Conservation (phyloP, 2,797 vertebrate genomes). For the Characodon lateralis region DNA sequence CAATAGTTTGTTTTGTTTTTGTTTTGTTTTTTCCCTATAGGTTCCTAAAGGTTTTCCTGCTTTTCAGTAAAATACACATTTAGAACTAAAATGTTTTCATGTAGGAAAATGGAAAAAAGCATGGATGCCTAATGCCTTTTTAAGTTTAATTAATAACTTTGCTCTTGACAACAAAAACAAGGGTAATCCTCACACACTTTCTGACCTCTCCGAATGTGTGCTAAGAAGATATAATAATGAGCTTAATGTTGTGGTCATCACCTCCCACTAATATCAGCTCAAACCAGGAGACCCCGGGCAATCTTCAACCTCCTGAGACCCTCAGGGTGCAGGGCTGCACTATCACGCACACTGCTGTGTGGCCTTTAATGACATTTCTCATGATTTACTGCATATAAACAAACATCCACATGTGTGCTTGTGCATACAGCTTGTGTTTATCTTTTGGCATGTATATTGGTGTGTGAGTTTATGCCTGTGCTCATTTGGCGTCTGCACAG, state of each 20-base stretch:
- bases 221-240: conserved; percentile 25
- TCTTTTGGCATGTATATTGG: conserved; percentile 18
- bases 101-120: background rate
- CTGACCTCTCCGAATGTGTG: background rate
- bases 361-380: conserved; percentile 85
- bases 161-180: background rate
- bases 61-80: background rate
- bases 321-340: conserved; percentile 69
- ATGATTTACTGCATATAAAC: conserved; percentile 64
- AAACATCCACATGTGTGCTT: conserved; percentile 49
- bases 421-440: conserved; percentile 28
- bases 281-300: conserved; percentile 40
- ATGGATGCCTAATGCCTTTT: background rate
- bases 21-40: background rate
- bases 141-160: background rate
- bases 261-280: conserved; percentile 37
- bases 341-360: conserved; percentile 77
- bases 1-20: no score
- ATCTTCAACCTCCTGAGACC: conserved; percentile 46
- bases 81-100: background rate
- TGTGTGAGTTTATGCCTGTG: conserved; percentile 20
- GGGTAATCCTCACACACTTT: background rate
- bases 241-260: conserved; percentile 25
- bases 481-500: conserved; percentile 36
- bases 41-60: background rate